A percentile compares a stretch with the other conserved stretches of the same genome.
Evolutionary conservation across 2,888 invertebrate genomes (phyloP).

Genomic region (Athetis lepigone): DNA sequence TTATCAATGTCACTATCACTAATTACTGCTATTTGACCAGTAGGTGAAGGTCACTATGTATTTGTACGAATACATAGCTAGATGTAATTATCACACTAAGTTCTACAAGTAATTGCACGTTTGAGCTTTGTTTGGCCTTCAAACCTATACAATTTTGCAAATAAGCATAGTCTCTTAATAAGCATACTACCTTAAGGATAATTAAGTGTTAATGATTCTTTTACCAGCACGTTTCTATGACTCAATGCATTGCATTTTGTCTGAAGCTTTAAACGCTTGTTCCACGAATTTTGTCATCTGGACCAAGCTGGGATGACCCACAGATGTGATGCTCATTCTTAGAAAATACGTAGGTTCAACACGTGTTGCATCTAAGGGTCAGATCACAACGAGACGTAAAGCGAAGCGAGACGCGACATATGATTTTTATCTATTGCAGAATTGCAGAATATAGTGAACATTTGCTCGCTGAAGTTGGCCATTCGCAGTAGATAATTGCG

Average conservation of each 20-base stretch:
- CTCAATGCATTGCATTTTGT: neutral
- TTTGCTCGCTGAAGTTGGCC: too few species aligned
- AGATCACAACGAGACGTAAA: too few species aligned
- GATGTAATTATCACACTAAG: conserved; percentile 41
- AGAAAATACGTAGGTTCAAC: conserved; percentile 2
- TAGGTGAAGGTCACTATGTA: conserved; percentile 43
- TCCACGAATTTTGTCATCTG: conserved; percentile 1
- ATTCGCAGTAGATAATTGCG: too few species aligned
- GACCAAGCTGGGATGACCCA: conserved; percentile 1
- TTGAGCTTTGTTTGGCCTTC: conserved; percentile 29
- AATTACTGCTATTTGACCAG: conserved; percentile 30
- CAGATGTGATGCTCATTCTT: conserved; percentile 22
- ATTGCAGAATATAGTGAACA: too few species aligned
- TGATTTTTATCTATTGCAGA: too few species aligned
- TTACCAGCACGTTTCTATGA: neutral
- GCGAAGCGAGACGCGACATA: too few species aligned
- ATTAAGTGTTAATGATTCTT: conserved; percentile 7
- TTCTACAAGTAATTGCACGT: conserved; percentile 30
- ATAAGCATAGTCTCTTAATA: conserved; percentile 22
- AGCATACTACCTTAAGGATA: conserved; percentile 4
- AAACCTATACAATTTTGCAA: conserved; percentile 30
- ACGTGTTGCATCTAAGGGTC: conserved; percentile 17
- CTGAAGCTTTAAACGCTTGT: neutral
- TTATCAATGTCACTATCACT: conserved; percentile 39
- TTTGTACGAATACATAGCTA: conserved; percentile 33